Evolutionary conservation across 2,888 invertebrate genomes (phyloP), one percentile per base, ranked within the genome.

Genomic region (Ophonus ardosiacus): DNA sequence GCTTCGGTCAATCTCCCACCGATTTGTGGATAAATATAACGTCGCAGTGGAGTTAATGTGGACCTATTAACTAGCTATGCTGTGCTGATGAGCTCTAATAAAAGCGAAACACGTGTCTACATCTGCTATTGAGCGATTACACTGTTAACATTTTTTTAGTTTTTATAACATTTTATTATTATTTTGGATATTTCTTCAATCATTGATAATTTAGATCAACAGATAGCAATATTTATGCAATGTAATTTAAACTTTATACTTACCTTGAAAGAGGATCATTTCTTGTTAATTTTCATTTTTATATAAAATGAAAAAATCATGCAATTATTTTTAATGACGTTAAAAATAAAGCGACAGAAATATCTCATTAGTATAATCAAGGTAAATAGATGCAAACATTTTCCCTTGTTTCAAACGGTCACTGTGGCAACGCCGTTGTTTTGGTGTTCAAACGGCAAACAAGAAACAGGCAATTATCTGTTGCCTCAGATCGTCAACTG

Each of bases 391-490:
- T 63, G 21, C 18, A 63, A 63, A 68, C 68, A n/a, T 38, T 15
- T 68, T 24, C 24, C 15, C 63, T 17, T 63, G 7, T 31, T 38
- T 13, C 24, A 63, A 24, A 4, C 10, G 10, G 24, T 38, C 7
- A 38, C 68, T 15, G 18, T 43, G 13, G 71, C 10, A 74, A 74
- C 71, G 18, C 6, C 18, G 21, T 74, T 74, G 68, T 74, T 74
- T 21, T 74, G 51, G 18, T 18, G 18, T 74, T 74, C 6, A 43
- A 18, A 51, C 18, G 17, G 71, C 43, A 18, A 74, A 43, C 43
- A 74, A 43, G 71, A 17, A 74, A 74, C 71, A 74, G 40, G 17
- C 43, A 74, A 74, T 43, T 74, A 74, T 74, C 43, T 74, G 43
- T 74, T 74, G 43, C 71, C 43, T 18, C 17, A 15, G 68, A 68